Evolutionary conservation across 2,888 invertebrate species (phyloP).

Genomic region (Herminia tarsipennalis): DNA sequence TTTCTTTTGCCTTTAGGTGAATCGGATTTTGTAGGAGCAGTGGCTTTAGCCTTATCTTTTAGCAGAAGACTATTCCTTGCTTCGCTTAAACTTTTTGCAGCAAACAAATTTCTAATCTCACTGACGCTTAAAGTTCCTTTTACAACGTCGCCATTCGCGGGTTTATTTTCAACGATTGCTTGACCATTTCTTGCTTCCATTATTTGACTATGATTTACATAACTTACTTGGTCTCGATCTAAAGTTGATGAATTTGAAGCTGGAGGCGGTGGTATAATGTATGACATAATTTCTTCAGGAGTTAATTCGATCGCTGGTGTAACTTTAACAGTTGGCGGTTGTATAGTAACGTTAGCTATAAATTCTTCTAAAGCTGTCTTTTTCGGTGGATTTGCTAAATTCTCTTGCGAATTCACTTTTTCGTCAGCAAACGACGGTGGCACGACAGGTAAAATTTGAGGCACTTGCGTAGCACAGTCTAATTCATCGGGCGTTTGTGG

Average conservation of each 20-base stretch:
- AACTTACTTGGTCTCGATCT: conserved; percentile 74
- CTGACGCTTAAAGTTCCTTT: conserved; percentile 86
- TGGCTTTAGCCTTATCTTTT: conserved; percentile 75
- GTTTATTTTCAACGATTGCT: conserved; percentile 57
- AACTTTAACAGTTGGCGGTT: conserved; percentile 91
- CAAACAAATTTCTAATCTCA: conserved; percentile 83
- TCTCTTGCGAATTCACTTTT: conserved; percentile 61
- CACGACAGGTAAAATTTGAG: conserved; percentile 89
- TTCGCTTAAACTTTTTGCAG: conserved; percentile 79
- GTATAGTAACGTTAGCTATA: conserved; percentile 92
- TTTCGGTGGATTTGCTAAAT: conserved; percentile 67
- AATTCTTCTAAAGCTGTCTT: conserved; percentile 91
- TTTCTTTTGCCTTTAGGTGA: conserved; percentile 79
- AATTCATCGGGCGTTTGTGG: conserved; percentile 94
- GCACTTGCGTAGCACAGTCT: conserved; percentile 88
- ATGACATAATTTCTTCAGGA: conserved; percentile 93
- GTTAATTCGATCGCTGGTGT: conserved; percentile 92
- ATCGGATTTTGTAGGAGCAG: conserved; percentile 66
- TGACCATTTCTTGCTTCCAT: conserved; percentile 60
- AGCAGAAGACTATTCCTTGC: conserved; percentile 81
- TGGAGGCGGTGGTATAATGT: conserved; percentile 92
- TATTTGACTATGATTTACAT: conserved; percentile 72
- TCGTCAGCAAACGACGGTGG: conserved; percentile 92
- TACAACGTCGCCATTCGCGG: conserved; percentile 76
- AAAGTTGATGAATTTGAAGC: conserved; percentile 81